These are phyloP conservation scores for Hirundichthys speculiger DNA, from an alignment of 2,113 vertebrate species.

Conservation along the genomic window DNA sequence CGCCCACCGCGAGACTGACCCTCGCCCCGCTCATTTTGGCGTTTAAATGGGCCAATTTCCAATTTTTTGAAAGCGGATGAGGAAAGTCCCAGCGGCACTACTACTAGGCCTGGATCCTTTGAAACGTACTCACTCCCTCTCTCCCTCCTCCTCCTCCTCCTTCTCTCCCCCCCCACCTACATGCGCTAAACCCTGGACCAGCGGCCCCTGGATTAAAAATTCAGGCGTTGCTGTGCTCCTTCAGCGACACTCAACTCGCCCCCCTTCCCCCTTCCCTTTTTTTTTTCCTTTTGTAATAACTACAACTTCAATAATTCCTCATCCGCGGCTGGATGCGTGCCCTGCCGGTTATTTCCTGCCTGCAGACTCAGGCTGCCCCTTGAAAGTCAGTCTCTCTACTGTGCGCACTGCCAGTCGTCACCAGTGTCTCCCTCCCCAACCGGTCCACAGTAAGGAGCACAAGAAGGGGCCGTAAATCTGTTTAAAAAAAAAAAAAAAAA, in stretches of 20 bases:
- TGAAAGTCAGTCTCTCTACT: constrained; percentile 64
- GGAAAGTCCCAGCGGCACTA: constrained; percentile 78
- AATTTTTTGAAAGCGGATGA: constrained; percentile 81
- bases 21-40: constrained; percentile 53
- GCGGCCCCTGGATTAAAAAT: constrained; percentile 63
- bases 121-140: constrained; percentile 65
- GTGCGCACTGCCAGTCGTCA: constrained; percentile 76
- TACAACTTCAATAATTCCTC: constrained; percentile 49
- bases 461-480: constrained; percentile 50
- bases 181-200: constrained; percentile 64
- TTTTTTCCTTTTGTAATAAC: constrained; percentile 25
- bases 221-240: constrained; percentile 30
- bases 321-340: constrained; percentile 30
- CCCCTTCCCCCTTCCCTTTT: too few species aligned
- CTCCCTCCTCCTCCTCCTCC: constrained; percentile 20
- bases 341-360: constrained; percentile 66
- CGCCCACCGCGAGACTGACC: constrained; percentile 39
- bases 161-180: constrained; percentile 37
- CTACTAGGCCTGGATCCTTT: constrained; percentile 83
- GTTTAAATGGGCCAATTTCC: constrained; percentile 71
- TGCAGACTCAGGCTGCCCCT: constrained; percentile 72
- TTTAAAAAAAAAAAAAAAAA: not conserved
- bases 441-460: constrained; percentile 51
- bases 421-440: constrained; percentile 67
- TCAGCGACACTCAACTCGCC: constrained; percentile 20